Evolutionary conservation across 2,888 invertebrate genomes (phyloP).

Genomic region (Mythimna lalbum): DNA sequence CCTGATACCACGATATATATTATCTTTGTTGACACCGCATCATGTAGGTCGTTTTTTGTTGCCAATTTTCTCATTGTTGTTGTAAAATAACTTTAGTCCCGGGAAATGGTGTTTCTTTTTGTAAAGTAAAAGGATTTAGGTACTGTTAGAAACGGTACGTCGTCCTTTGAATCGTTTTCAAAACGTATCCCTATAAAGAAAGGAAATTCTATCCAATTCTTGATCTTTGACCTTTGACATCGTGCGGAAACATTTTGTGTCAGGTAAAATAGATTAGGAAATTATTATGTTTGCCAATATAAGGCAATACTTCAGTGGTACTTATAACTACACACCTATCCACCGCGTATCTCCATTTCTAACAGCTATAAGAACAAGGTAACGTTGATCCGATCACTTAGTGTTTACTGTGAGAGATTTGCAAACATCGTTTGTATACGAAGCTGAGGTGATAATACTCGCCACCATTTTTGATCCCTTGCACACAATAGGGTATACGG

Average conservation of each 20-base stretch:
- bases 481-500: conserved; percentile 62
- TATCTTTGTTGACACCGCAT: conserved; percentile 88
- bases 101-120: conserved; percentile 70
- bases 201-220: conserved; percentile 40
- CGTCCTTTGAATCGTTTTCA: conserved; percentile 41
- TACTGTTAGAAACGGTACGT: conserved; percentile 52
- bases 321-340: neutral
- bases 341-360: conserved; percentile 41
- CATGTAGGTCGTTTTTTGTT: conserved; percentile 87
- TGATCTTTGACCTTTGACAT: conserved; percentile 44
- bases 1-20: conserved; percentile 87
- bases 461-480: conserved; percentile 68
- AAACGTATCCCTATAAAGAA: conserved; percentile 41
- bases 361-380: conserved; percentile 65
- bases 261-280: conserved; percentile 26
- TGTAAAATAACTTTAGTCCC: conserved; percentile 77
- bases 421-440: conserved; percentile 79
- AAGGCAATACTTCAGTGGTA: neutral
- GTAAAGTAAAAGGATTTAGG: conserved; percentile 62
- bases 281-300: conserved; percentile 40
- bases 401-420: conserved; percentile 79
- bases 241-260: conserved; percentile 29
- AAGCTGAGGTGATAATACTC: conserved; percentile 70
- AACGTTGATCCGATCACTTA: conserved; percentile 77
- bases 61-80: conserved; percentile 84